phyloP scores from a whole-genome alignment of 2,113 vertebrate species.

The Podocnemis expansa region DNA sequence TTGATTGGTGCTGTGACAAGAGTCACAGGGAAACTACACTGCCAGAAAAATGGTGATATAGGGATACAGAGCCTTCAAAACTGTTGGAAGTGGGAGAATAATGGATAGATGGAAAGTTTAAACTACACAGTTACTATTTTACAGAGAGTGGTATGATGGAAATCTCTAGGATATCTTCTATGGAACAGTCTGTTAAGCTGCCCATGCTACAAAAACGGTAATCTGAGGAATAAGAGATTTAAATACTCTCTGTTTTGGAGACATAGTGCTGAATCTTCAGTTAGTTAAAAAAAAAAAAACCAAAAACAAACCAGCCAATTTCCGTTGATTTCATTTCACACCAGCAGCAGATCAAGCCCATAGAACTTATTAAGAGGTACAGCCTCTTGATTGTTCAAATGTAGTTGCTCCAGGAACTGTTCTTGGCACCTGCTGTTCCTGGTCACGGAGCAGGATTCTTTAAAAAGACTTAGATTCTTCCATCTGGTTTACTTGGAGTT shows the following conservation, averaged over 20 bases:
- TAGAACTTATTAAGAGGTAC: too few relatives aligned
- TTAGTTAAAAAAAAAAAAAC: too few relatives aligned
- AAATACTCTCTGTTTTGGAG: background rate
- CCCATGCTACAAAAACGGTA: background rate
- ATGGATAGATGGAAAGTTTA: background rate
- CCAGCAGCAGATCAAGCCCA: background rate
- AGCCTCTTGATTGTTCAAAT: too few relatives aligned
- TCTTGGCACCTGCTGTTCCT: background rate
- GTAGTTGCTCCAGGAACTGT: background rate
- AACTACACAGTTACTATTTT: background rate
- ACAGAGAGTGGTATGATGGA: background rate
- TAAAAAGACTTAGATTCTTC: background rate
- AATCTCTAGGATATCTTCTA: background rate
- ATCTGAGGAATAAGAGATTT: background rate
- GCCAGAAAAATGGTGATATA: rapidly evolving
- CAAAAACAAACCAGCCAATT: background rate
- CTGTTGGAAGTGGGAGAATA: background rate
- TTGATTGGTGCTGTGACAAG: background rate
- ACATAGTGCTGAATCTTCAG: background rate
- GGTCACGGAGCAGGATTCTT: background rate
- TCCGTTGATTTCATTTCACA: background rate
- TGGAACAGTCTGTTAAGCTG: background rate
- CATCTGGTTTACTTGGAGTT: background rate
- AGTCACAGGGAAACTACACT: background rate
- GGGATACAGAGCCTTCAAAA: background rate